phyloP scores from a whole-genome alignment of 2,113 vertebrate species.

The Pachyramphus minor region DNA sequence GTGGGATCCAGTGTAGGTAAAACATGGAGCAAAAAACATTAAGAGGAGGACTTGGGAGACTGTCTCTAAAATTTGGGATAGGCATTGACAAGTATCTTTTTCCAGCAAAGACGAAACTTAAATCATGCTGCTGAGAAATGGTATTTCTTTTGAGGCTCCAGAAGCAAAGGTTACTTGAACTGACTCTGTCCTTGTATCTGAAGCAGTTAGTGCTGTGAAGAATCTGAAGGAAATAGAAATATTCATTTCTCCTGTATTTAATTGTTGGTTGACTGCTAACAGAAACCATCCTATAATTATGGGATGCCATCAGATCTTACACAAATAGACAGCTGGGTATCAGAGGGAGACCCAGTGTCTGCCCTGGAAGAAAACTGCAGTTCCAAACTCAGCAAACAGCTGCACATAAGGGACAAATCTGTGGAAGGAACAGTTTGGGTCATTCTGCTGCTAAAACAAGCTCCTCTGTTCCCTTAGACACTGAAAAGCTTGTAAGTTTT shows the following conservation, averaged over 20 bases:
- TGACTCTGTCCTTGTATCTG: background rate
- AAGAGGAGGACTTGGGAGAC: background rate
- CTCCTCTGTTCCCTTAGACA: background rate
- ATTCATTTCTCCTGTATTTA: background rate
- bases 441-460: background rate
- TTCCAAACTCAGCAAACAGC: background rate
- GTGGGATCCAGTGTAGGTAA: background rate
- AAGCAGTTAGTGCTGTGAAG: background rate
- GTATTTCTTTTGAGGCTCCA: background rate
- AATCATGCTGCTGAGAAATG: background rate
- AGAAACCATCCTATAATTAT: background rate
- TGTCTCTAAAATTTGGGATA: background rate
- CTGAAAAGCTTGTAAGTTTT: background rate
- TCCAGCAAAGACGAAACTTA: background rate
- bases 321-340: background rate
- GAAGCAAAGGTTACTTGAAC: background rate
- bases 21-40: too few species aligned
- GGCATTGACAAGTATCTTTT: background rate
- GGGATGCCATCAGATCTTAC: background rate
- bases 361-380: background rate
- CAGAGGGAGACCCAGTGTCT: background rate
- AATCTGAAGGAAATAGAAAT: background rate
- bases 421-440: background rate
- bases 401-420: background rate
- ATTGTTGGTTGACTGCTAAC: background rate